Percentiles rank a stretch among this genome's conserved stretches.
These are phyloP conservation scores for Gila robusta DNA, from an alignment of 2,797 vertebrate species.

Conservation along the genomic window DNA sequence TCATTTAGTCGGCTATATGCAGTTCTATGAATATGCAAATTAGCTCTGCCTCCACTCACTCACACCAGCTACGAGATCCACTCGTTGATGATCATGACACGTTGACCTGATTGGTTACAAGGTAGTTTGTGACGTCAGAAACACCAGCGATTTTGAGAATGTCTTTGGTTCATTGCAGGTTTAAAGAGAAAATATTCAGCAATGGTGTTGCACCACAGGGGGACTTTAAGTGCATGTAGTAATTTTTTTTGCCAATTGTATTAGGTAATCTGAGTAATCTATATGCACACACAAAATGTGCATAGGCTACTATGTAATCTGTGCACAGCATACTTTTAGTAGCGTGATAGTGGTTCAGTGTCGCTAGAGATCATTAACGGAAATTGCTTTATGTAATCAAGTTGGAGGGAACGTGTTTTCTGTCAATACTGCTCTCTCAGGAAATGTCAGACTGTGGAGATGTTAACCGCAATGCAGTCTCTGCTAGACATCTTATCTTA, in stretches of 20 bases:
- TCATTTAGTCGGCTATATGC: no score
- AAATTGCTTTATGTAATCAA: constrained; percentile 34
- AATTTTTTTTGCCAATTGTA: background rate
- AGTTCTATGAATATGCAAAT: no score
- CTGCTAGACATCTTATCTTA: background rate
- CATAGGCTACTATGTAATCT: background rate
- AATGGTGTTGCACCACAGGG: no score
- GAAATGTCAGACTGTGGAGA: background rate
- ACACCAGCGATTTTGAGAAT: no score
- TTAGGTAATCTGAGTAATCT: background rate
- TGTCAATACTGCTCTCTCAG: constrained; percentile 16
- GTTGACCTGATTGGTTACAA: no score
- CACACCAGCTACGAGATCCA: no score
- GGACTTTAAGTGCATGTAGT: background rate
- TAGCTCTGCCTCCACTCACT: no score
- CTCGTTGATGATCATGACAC: no score
- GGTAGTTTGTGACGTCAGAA: no score
- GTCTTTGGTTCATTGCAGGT: no score
- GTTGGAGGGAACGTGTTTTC: constrained; percentile 3
- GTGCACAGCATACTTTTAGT: background rate
- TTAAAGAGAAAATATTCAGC: no score
- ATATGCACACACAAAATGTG: background rate
- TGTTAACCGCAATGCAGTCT: background rate
- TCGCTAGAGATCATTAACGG: constrained; percentile 9
- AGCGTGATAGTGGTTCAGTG: background rate